Percentiles rank a stretch among this genome's conserved stretches.
These are phyloP conservation scores for Caenorhabditis sulstoni DNA, from an alignment of 2,888 invertebrate genomes.

Conservation along the genomic window DNA sequence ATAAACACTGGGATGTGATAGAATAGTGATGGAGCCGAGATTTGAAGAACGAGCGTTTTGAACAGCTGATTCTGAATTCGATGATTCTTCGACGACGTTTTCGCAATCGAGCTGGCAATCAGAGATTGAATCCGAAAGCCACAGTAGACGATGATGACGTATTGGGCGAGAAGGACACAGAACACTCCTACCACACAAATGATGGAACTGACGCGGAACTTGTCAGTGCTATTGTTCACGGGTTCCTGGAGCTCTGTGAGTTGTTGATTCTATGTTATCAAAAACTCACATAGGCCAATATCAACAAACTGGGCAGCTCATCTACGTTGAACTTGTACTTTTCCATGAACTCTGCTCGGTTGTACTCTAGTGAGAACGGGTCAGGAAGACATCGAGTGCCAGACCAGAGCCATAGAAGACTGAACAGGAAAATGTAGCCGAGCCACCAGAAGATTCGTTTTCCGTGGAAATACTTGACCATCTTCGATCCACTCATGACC, in stretches of 20 bases:
- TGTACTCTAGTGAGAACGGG: no score
- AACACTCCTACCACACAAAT: no score
- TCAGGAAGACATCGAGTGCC: no score
- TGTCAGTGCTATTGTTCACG: no score
- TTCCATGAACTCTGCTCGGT: no score
- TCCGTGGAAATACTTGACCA: not conserved
- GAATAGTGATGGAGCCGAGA: not conserved
- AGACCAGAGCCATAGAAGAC: no score
- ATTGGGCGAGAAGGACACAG: not conserved
- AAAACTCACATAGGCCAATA: conserved; percentile 2
- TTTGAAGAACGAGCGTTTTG: conserved; percentile 2
- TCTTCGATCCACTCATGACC: not conserved
- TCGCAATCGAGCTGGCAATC: not conserved
- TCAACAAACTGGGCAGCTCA: not conserved
- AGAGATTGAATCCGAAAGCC: not conserved
- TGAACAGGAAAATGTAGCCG: not conserved
- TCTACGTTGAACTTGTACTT: not conserved
- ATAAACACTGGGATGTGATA: not conserved
- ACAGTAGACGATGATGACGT: conserved; percentile 1
- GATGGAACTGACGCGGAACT: no score
- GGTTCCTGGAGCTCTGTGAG: no score
- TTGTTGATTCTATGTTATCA: no score
- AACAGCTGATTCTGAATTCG: not conserved
- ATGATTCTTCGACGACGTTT: no score
- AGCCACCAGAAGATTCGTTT: not conserved